A percentile compares a stretch with the other conserved stretches of the same genome.
These are phyloP conservation scores for Pollenia amentaria DNA, from an alignment of 2,888 invertebrate genomes.

Conservation along the genomic window DNA sequence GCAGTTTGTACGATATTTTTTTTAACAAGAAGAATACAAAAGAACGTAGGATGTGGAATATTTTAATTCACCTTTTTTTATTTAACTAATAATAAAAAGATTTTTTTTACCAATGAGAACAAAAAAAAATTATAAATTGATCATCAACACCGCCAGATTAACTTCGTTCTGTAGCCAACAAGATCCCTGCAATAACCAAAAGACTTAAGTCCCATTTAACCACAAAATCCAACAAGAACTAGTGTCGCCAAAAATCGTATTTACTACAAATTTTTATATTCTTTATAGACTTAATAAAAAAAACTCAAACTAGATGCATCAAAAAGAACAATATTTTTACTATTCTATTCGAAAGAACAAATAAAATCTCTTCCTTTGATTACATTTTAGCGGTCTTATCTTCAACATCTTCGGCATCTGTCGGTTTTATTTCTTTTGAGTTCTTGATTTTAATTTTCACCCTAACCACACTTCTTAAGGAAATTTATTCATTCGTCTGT, in stretches of 20 bases:
- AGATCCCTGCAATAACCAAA: neutral
- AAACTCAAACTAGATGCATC: slow-evolving; percentile 24
- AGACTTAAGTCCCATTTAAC: neutral
- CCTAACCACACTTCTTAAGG: slow-evolving; percentile 47
- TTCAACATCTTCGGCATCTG: slow-evolving; percentile 60
- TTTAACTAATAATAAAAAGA: slow-evolving; percentile 58
- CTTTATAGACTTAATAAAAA: slow-evolving; percentile 31
- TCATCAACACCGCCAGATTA: slow-evolving; percentile 68
- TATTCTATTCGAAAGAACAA: slow-evolving; percentile 28
- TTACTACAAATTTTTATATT: slow-evolving; percentile 57
- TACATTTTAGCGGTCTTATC: slow-evolving; percentile 59
- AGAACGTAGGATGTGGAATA: slow-evolving; percentile 35
- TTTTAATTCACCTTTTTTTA: slow-evolving; percentile 53
- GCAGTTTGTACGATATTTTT: slow-evolving; percentile 34
- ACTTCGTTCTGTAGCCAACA: slow-evolving; percentile 44
- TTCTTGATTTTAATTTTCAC: slow-evolving; percentile 63
- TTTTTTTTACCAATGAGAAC: slow-evolving; percentile 42
- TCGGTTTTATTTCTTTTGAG: slow-evolving; percentile 69
- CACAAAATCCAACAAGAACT: slow-evolving; percentile 18
- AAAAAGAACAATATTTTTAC: slow-evolving; percentile 59
- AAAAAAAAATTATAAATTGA: slow-evolving; percentile 28
- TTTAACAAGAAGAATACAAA: slow-evolving; percentile 13
- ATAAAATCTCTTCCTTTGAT: slow-evolving; percentile 55
- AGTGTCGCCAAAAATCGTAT: slow-evolving; percentile 67
- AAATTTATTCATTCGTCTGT: slow-evolving; percentile 63